Conservation (phyloP, 30 jellyfish, hydroid and myxozoan species). For the Hydractinia symbiolongicarpus region DNA sequence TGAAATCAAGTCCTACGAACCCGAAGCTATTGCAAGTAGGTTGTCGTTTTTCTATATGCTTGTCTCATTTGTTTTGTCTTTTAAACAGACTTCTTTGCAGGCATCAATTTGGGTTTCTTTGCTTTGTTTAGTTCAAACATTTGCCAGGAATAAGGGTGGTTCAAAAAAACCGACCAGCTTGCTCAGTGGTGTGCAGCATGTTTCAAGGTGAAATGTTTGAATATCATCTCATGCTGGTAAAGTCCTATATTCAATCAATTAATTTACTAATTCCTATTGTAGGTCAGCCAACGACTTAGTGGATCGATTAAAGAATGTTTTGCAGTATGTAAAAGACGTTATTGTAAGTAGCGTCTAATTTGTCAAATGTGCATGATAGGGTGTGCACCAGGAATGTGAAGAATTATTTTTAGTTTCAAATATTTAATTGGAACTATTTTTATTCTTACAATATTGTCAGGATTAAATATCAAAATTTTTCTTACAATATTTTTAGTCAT, state of each 20-base stretch:
- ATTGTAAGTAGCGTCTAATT: constrained; percentile 45
- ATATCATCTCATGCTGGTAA: neutral
- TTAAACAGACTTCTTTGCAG: neutral
- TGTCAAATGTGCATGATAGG: no score
- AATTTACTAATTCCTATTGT: neutral
- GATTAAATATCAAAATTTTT: no score
- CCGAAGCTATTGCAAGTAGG: constrained; percentile 94
- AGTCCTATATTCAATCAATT: neutral
- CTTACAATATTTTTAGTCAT: no score
- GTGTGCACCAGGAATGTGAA: no score
- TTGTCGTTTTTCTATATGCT: neutral
- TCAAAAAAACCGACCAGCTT: constrained; percentile 75
- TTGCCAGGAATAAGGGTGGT: constrained; percentile 86
- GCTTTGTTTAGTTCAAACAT: constrained; percentile 56
- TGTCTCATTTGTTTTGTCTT: neutral
- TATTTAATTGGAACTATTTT: no score
- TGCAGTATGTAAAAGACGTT: constrained; percentile 77
- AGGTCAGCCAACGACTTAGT: constrained; percentile 77
- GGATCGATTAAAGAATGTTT: constrained; percentile 62
- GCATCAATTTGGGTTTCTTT: neutral
- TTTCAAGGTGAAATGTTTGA: constrained; percentile 45
- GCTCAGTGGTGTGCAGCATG: constrained; percentile 74
- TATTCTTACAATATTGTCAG: no score
- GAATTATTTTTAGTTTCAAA: no score
- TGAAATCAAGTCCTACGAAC: constrained; percentile 63